Percentiles rank a stretch among this genome's conserved stretches.
These are phyloP conservation scores for Melanotaenia nigrans DNA, from an alignment of 2,797 vertebrate species.

Conservation along the genomic window DNA sequence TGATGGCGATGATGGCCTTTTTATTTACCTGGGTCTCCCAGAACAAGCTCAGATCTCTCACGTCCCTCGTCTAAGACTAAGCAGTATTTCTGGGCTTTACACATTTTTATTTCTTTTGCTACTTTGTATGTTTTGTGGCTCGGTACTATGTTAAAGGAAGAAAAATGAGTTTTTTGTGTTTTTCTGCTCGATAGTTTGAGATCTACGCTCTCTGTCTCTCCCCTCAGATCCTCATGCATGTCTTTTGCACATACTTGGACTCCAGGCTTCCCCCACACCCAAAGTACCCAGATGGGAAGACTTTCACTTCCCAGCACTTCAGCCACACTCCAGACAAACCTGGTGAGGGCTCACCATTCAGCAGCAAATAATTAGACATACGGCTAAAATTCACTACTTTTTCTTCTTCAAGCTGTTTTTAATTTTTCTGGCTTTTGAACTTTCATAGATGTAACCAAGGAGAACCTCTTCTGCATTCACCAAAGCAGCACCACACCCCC, in stretches of 20 bases:
- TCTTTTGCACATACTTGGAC: constrained; percentile 96
- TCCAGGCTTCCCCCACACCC: constrained; percentile 95
- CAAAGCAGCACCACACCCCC: constrained; percentile 93
- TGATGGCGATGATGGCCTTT: too few relatives aligned
- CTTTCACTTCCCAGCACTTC: constrained; percentile 97
- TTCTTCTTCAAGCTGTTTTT: not conserved
- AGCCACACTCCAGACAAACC: constrained; percentile 94
- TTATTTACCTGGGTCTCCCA: too few relatives aligned
- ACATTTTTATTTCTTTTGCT: too few relatives aligned
- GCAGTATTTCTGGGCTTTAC: too few relatives aligned
- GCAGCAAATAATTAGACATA: not conserved
- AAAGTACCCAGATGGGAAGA: constrained; percentile 97
- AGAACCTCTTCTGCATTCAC: constrained; percentile 94
- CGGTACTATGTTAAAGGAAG: too few relatives aligned
- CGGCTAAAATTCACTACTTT: not conserved
- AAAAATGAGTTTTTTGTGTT: not conserved
- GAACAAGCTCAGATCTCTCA: too few relatives aligned
- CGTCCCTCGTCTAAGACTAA: too few relatives aligned
- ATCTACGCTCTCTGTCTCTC: not conserved
- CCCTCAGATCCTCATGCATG: constrained; percentile 91
- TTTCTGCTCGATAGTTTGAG: too few relatives aligned
- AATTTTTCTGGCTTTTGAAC: constrained; percentile 1
- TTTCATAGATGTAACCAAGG: constrained; percentile 89
- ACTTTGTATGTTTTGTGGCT: too few relatives aligned
- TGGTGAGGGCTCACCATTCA: constrained; percentile 73